Evolutionary conservation across 2,888 invertebrate genomes (phyloP), one percentile per base, ranked within the genome.

Genomic region (Zygogramma bicolorata): DNA sequence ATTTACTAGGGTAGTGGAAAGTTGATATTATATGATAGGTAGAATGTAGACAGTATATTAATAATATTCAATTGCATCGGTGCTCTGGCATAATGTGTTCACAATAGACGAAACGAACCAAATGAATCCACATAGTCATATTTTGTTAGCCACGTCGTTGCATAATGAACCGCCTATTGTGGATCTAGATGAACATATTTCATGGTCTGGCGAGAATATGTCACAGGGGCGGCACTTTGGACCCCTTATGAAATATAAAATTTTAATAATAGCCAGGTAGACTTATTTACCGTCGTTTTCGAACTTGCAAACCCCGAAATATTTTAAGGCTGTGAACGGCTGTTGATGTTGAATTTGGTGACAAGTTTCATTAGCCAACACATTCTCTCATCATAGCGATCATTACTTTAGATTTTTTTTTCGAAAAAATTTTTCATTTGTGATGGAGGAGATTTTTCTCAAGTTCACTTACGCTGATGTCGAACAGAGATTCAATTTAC

Each of bases 101-200:
- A 46, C 57, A 70, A 70, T 70, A 59, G 59, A 70, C 65, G 65
- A 70, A 70, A 69, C 69, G 57, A 59, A 65, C 69, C 58, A 65
- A 69, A 70, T 59, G 65, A 65, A 59, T 57, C 57, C 65, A 34
- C 59, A 46, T 65, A 70, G 70, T 70, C 70, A 49, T 65, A 70
- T 70, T 70, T 65, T 59, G 59, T 46, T 59, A 65, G 70, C 31
- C 65, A 70, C 59, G 59, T 70, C 57, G 70, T 8, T 65, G 62
- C 49, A 70, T 65, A 65, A 70, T 70, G 46, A 70, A 70, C 65
- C 46, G 13, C 29, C 70, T 70, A 65, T 70, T 70, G 70, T 70
- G 58, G 42, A 59, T 70, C 63, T 63, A 65, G 65, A 65, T 65
- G 25, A 70, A 70, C 70, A 70, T 65, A 70, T 70, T 70, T 70